phyloP scores from a whole-genome alignment of 2,113 vertebrate species.

The Mus musculus region GRCm39 chr11:107200001-107200500 shows the following conservation, averaged over 20 bases:
- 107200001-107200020: background rate
- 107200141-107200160: no score
- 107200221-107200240: background rate
- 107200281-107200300: background rate
- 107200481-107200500: background rate
- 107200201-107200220: background rate
- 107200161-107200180: background rate
- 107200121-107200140: background rate
- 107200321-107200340: background rate
- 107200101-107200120: background rate
- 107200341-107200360: background rate
- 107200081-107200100: background rate
- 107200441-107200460: background rate
- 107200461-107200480: background rate
- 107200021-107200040: background rate
- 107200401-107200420: background rate
- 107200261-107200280: background rate
- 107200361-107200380: no score
- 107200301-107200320: background rate
- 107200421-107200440: background rate
- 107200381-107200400: no score
- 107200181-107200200: background rate
- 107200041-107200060: slow-evolving; percentile 40
- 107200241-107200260: no score
- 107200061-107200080: background rate